phyloP scores from a whole-genome alignment of 2,113 vertebrate genomes.

The Gavialis gangeticus region DNA sequence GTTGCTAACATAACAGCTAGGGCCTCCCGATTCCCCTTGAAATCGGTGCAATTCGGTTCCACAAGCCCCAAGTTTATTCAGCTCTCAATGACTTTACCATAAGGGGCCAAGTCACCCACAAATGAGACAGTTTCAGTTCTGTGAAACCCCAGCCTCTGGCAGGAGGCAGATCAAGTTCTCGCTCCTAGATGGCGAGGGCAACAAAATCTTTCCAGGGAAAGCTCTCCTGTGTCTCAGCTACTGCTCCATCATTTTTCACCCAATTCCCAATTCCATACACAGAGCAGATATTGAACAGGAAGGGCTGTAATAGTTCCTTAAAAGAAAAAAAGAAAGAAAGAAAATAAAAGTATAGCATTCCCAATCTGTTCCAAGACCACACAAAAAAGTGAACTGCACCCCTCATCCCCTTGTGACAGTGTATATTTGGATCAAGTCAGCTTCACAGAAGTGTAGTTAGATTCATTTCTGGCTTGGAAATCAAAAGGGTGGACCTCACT shows the following conservation, averaged over 20 bases:
- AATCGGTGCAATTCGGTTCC: background rate
- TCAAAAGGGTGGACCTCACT: background rate
- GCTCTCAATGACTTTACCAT: background rate
- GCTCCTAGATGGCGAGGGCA: too few relatives aligned
- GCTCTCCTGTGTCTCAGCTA: fast-evolving
- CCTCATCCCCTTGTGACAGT: background rate
- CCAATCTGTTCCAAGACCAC: background rate
- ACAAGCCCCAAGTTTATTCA: background rate
- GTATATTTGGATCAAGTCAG: constrained; percentile 39
- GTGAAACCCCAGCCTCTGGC: background rate
- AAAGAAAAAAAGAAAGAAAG: background rate
- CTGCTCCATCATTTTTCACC: background rate
- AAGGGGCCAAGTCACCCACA: background rate
- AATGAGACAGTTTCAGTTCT: background rate
- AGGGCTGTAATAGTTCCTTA: background rate
- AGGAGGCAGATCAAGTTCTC: background rate
- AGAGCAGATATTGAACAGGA: fast-evolving
- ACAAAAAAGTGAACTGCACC: background rate
- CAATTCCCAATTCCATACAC: background rate
- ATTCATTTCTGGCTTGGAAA: background rate
- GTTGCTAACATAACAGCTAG: background rate
- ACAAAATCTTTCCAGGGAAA: fast-evolving
- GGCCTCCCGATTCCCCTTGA: fast-evolving
- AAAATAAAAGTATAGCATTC: fast-evolving
- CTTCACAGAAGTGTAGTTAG: background rate